Evolutionary conservation across 2,888 invertebrate species (phyloP).

Genomic region (Trichogramma dendrolimi): DNA sequence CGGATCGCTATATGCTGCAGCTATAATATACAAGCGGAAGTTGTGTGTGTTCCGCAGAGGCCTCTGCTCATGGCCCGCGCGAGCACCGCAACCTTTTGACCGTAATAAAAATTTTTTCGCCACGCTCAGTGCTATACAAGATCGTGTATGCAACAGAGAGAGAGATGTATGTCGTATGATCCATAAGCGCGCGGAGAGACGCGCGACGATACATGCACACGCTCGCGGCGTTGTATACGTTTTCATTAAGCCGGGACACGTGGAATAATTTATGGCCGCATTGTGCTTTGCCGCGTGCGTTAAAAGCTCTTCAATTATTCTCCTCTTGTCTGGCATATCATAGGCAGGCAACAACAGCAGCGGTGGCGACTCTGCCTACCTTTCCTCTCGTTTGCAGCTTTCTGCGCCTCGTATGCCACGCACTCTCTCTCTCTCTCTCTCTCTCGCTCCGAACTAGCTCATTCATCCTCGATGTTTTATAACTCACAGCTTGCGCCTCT

Average conservation of each 20-base stretch:
- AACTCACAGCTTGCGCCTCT: too few relatives aligned
- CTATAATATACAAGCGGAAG: too few relatives aligned
- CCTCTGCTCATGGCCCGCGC: too few relatives aligned
- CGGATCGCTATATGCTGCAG: too few relatives aligned
- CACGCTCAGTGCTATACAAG: background rate
- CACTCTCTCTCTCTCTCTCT: background rate
- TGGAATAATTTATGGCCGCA: conserved; percentile 18
- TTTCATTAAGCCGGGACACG: conserved; percentile 15
- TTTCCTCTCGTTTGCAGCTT: background rate
- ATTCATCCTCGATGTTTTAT: too few relatives aligned
- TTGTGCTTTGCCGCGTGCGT: conserved; percentile 9
- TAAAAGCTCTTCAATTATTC: conserved; percentile 23
- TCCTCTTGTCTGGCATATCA: background rate
- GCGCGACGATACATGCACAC: background rate
- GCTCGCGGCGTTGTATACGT: background rate
- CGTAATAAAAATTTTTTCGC: conserved; percentile 3
- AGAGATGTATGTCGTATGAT: background rate
- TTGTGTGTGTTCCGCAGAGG: too few relatives aligned
- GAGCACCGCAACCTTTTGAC: background rate
- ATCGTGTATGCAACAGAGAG: background rate
- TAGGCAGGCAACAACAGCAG: too few relatives aligned
- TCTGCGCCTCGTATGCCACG: background rate
- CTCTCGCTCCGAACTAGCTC: background rate
- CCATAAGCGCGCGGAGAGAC: background rate
- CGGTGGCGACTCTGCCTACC: background rate